phyloP scores from a whole-genome alignment of 2,888 invertebrate species.

The Ophioninae sp. region DNA sequence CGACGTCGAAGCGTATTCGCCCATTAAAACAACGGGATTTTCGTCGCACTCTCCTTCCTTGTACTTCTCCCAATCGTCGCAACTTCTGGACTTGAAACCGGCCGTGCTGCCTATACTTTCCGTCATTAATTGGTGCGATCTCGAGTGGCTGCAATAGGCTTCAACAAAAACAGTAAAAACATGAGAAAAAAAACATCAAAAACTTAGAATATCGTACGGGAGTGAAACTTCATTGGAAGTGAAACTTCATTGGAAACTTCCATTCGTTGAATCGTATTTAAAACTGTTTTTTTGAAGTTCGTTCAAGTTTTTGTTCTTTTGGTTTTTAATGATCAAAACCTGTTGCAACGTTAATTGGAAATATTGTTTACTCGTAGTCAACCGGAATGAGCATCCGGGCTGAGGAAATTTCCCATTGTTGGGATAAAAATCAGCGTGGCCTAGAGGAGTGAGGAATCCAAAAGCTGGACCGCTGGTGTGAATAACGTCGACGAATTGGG shows the following conservation, averaged over 20 bases:
- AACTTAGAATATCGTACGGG: not conserved
- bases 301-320: too few species aligned
- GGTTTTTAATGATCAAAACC: not conserved
- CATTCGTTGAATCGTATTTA: too few species aligned
- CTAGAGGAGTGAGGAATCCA: conserved; percentile 81
- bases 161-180: conserved; percentile 5
- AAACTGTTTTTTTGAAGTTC: too few species aligned
- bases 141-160: conserved; percentile 74
- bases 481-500: conserved; percentile 82
- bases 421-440: conserved; percentile 82
- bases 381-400: conserved; percentile 72
- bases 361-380: conserved; percentile 70
- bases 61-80: conserved; percentile 73
- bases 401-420: conserved; percentile 74
- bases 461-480: conserved; percentile 82
- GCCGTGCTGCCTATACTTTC: conserved; percentile 73
- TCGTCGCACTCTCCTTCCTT: conserved; percentile 70
- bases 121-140: conserved; percentile 74
- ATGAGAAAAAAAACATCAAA: not conserved
- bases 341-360: not conserved
- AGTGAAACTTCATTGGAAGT: not conserved
- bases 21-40: conserved; percentile 73
- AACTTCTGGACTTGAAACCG: conserved; percentile 71
- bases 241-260: not conserved
- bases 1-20: conserved; percentile 75